Conservation (phyloP, 2,888 invertebrate genomes). For the Trissolcus japonicus region DNA sequence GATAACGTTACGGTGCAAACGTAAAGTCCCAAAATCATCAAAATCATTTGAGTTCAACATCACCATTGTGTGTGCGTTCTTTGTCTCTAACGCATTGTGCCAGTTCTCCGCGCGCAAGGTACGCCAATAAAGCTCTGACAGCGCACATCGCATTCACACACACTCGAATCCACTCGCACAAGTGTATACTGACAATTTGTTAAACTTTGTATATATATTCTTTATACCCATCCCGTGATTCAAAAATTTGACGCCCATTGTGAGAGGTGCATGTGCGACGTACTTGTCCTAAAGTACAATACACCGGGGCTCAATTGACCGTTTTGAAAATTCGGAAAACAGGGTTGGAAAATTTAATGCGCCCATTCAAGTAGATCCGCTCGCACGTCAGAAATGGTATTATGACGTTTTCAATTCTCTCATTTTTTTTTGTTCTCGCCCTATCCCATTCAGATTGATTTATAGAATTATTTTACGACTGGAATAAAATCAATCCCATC, state of each 20-base stretch:
- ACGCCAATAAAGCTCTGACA: slow-evolving; percentile 20
- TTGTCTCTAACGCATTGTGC: slow-evolving; percentile 75
- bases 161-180: slow-evolving; percentile 18
- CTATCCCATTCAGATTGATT: slow-evolving; percentile 6
- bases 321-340: slow-evolving; percentile 34
- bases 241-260: slow-evolving; percentile 47
- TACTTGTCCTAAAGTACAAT: slow-evolving; percentile 35
- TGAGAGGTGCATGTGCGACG: slow-evolving; percentile 24
- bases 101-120: slow-evolving; percentile 61
- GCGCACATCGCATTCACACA: slow-evolving; percentile 27
- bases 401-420: slow-evolving; percentile 3
- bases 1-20: slow-evolving; percentile 70
- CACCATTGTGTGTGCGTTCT: slow-evolving; percentile 73
- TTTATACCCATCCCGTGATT: slow-evolving; percentile 37
- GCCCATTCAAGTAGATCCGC: slow-evolving; percentile 23
- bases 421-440: too few species aligned
- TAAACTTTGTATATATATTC: slow-evolving; percentile 47
- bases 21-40: slow-evolving; percentile 75
- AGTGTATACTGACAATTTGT: slow-evolving; percentile 34
- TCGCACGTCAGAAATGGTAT: slow-evolving; percentile 13
- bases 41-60: slow-evolving; percentile 76
- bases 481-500: not conserved
- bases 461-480: not conserved
- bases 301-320: slow-evolving; percentile 34
- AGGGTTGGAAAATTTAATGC: slow-evolving; percentile 30